A percentile compares a stretch with the other conserved stretches of the same genome.
phyloP scores from a whole-genome alignment of 2,113 vertebrate species.

The Gobius niger region DNA sequence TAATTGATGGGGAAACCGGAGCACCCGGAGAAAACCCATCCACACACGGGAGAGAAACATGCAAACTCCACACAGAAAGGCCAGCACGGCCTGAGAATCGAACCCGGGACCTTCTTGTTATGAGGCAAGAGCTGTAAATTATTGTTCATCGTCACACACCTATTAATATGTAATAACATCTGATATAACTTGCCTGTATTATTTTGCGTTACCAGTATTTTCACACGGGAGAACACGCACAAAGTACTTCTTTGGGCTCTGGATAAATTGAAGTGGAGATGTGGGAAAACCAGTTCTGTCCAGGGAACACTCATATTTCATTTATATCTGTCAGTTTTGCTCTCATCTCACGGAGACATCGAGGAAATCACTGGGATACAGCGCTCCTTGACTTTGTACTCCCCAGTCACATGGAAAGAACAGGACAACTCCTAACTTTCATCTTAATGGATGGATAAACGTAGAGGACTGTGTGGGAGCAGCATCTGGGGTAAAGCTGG shows the following conservation, averaged over 20 bases:
- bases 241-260: neutral
- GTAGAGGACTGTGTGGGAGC: neutral
- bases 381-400: constrained; percentile 14
- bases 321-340: constrained; percentile 46
- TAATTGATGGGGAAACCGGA: too few relatives aligned
- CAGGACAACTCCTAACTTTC: constrained; percentile 27
- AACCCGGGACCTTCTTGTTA: too few relatives aligned
- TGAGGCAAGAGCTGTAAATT: too few relatives aligned
- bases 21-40: too few relatives aligned
- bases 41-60: too few relatives aligned
- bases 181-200: neutral
- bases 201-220: neutral
- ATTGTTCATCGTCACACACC: too few relatives aligned
- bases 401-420: constrained; percentile 13
- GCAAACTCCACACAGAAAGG: too few relatives aligned
- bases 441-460: constrained; percentile 22
- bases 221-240: neutral
- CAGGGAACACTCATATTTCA: constrained; percentile 46
- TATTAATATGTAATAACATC: too few relatives aligned
- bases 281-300: constrained; percentile 9
- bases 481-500: neutral
- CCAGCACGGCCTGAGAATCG: too few relatives aligned
- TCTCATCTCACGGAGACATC: constrained; percentile 32
- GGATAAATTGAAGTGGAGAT: constrained; percentile 33
- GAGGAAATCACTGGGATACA: constrained; percentile 34